These are phyloP conservation scores for Aythya baeri DNA, from an alignment of 2,113 vertebrate species.

Conservation along the genomic window DNA sequence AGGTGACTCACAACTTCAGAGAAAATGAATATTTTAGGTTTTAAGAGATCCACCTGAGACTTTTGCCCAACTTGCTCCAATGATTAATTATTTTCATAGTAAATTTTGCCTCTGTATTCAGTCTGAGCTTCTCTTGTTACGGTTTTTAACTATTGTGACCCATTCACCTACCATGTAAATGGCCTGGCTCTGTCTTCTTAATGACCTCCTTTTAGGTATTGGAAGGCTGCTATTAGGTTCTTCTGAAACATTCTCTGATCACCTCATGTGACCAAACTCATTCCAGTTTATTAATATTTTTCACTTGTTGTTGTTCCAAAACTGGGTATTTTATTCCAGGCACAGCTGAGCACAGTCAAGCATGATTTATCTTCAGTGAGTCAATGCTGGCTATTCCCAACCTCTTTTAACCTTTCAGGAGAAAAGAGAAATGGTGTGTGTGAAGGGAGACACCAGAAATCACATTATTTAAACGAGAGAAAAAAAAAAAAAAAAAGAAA, in stretches of 20 bases:
- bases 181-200: neutral
- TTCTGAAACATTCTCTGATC: neutral
- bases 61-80: neutral
- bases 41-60: fast-evolving
- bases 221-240: neutral
- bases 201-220: neutral
- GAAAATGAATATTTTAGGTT: neutral
- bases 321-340: neutral
- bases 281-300: neutral
- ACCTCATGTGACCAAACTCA: neutral
- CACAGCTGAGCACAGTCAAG: neutral
- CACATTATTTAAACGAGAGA: neutral
- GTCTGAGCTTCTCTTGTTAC: neutral
- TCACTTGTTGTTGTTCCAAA: neutral
- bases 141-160: neutral
- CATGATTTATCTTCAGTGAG: neutral
- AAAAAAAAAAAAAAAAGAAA: neutral
- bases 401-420: neutral
- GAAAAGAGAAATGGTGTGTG: neutral
- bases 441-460: neutral
- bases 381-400: neutral
- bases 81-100: neutral
- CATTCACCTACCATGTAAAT: neutral
- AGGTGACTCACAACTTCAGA: neutral
- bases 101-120: neutral